Base-by-base conservation (phyloP, 2,888 invertebrate species). In the Aspidiotus destructor region DNA sequence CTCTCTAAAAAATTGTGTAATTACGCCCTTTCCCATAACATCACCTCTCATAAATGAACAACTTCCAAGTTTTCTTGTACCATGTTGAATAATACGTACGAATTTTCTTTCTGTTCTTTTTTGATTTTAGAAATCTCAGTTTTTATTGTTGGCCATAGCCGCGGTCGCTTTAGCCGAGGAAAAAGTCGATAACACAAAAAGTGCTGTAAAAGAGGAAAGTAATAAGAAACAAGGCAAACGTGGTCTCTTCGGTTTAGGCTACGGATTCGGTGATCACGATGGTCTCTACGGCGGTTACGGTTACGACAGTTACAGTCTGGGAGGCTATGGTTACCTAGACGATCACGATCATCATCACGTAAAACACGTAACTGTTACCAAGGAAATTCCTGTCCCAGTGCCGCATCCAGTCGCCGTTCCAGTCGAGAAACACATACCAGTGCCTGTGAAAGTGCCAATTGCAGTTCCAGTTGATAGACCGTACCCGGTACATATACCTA, bases 401-500 rank as follows among this genome's bases (percentile, higher is more conserved):
- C 72, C 72, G 54, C 72, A 71, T 13, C 73, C 70, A 68, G 71
- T 69, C 69, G 71, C 69, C 74, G 83, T 87, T 1, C 77, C 82
- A 0, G 84, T 87, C 58, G 86, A 87, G 69, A 86, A 87, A 74
- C 86, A 86, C 73, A 85, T 88, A 65, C 85, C 71, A 40, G 62
- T 71, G 57, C 73, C 73, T 8, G 72, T 73, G 15, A 62, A 72
- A 44, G 72, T 72, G 15, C 72, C 72, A 8, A 70, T 70, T n/a
- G 69, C 69, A 0, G 71, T 71, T 10, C 71, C 71, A 16, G 73
- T 73, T 42, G 73, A 73, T 7, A 58, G 69, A 70, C 74, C 75
- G 5, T 72, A 72, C 70, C 73, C 73, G 15, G 75, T 75, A 8
- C 71, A 72, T 48, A 71, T 71, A 41, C 73, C 73, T 7, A 71